These are phyloP conservation scores for Acanthornis magna DNA, from an alignment of 2,797 vertebrate species.

Conservation along the genomic window DNA sequence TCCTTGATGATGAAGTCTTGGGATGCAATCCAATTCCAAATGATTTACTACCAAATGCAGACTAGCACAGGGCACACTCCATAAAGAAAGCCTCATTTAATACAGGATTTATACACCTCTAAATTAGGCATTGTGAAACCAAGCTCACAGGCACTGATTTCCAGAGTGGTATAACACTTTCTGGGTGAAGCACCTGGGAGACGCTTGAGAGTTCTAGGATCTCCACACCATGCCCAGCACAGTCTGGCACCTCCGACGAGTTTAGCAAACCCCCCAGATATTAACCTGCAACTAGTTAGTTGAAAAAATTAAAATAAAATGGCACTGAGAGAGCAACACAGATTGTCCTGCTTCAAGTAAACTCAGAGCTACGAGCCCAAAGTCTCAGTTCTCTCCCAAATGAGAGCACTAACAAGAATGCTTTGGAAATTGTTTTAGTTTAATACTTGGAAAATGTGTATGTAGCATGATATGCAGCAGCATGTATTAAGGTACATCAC, in stretches of 20 bases:
- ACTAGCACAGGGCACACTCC: neutral
- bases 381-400: neutral
- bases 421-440: neutral
- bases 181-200: neutral
- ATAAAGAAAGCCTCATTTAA: neutral
- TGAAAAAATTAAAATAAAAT: neutral
- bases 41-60: neutral
- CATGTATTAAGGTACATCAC: neutral
- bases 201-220: neutral
- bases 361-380: neutral
- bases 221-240: neutral
- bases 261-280: neutral
- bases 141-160: neutral
- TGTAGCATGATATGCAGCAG: neutral
- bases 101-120: neutral
- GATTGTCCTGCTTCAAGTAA: neutral
- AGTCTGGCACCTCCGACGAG: neutral
- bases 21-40: slow-evolving; percentile 5
- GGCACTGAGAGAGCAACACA: neutral
- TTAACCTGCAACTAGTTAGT: neutral
- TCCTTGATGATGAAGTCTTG: neutral
- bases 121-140: neutral
- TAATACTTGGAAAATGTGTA: neutral
- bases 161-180: neutral
- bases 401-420: neutral